Base-by-base conservation (phyloP, 2,888 invertebrate species). In the Dynastes tityus region DNA sequence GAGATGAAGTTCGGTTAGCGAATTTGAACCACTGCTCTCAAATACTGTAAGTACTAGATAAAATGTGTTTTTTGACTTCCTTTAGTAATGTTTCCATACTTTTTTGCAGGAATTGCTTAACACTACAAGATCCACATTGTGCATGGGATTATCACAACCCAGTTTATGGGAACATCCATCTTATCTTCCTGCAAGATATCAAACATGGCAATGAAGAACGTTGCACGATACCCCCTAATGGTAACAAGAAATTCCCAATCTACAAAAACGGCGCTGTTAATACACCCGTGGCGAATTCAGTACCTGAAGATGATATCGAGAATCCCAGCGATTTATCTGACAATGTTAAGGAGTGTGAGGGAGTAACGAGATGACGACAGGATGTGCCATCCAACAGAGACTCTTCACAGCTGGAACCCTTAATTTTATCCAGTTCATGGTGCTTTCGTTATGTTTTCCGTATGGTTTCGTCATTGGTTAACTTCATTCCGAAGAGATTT, bases 101-200 rank as follows among this genome's bases (percentile, higher is more conserved):
- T 79, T 29, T 70, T 73, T 80, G 51, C 90, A 93, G 95, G 81
- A 94, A 95, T 83, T 99, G 99, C 88, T 94, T 99, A 2, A 93
- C 93, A 45, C 90, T 98, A 79, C 97, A 98, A 90, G 99, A 99
- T 90, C 99, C 99, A 0, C 97, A 98, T 88, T 99, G 99, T 89
- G 97, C 97, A 27, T 99, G 98, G 98, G 96, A 97, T 87, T 92
- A 93, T 5, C 89, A 89, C 67, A 89, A 89, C 82, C 88, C 89
- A 77, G 86, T 87, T n/a, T 93, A 93, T 84, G 90, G 91, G 29
- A 90, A 90, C 68, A 89, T 91, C 61, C 90, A 90, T 81, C 88
- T 89, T 8, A 89, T 85, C 8, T 83, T 94, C 86, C 91, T 94
- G 85, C 95, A 96, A 89, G 95, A 95, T 88, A 92, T 95, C 84